Evolutionary conservation across 2,888 invertebrate species (phyloP).

Genomic region (Belgica antarctica): DNA sequence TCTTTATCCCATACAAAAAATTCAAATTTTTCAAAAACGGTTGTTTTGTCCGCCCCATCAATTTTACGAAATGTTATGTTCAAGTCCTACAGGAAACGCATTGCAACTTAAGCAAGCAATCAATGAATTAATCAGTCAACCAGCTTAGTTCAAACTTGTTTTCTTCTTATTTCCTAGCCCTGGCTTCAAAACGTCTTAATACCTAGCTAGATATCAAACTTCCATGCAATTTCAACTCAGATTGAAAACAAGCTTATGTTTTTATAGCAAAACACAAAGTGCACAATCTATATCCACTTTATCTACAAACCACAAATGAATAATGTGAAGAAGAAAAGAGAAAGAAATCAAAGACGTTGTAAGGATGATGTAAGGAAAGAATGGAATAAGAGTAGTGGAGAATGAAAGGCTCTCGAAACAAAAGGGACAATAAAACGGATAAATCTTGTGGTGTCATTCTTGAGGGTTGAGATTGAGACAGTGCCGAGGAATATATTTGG

Average conservation of each 20-base stretch:
- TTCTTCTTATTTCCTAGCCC: too few relatives aligned
- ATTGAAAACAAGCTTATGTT: too few relatives aligned
- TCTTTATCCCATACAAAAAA: too few relatives aligned
- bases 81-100: too few relatives aligned
- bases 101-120: too few relatives aligned
- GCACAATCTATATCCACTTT: neutral
- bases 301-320: constrained; percentile 10
- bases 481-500: constrained; percentile 11
- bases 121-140: neutral
- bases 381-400: neutral
- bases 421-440: constrained; percentile 41
- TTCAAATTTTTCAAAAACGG: too few relatives aligned
- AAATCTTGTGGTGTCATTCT: constrained; percentile 42
- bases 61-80: too few relatives aligned
- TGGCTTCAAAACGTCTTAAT: too few relatives aligned
- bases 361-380: neutral
- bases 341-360: neutral
- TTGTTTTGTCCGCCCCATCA: too few relatives aligned
- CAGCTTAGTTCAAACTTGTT: too few relatives aligned
- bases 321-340: neutral
- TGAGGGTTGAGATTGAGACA: constrained; percentile 30
- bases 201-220: too few relatives aligned
- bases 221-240: too few relatives aligned
- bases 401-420: constrained; percentile 15
- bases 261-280: neutral